These are phyloP conservation scores for Chromis chromis DNA, from an alignment of 2,797 vertebrate species.

Conservation along the genomic window DNA sequence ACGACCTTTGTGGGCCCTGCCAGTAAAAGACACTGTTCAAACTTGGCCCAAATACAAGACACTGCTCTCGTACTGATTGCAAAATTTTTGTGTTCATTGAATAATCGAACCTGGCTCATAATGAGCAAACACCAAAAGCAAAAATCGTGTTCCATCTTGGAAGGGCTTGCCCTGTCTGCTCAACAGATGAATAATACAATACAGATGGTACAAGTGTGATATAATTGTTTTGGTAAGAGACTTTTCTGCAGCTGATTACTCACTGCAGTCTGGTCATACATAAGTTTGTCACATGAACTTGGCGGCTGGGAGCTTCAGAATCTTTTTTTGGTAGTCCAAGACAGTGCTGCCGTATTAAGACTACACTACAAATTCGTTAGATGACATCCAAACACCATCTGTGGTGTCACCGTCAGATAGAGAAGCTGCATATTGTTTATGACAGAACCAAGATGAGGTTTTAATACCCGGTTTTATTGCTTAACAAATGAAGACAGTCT, in stretches of 20 bases:
- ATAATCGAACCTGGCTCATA: conserved; percentile 66
- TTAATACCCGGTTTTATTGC: conserved; percentile 82
- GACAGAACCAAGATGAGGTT: conserved; percentile 77
- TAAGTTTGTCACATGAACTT: conserved; percentile 70
- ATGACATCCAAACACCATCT: conserved; percentile 73
- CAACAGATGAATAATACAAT: conserved; percentile 71
- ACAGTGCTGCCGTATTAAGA: conserved; percentile 47
- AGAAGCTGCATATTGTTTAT: conserved; percentile 78
- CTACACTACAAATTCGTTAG: conserved; percentile 56
- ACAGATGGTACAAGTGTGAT: conserved; percentile 57
- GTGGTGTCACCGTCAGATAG: conserved; percentile 62
- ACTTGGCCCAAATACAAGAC: conserved; percentile 50
- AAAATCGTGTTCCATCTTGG: conserved; percentile 32
- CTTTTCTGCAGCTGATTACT: conserved; percentile 60
- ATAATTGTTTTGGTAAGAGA: conserved; percentile 59
- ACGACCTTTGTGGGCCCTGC: conserved; percentile 51
- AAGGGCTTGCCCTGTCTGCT: conserved; percentile 48
- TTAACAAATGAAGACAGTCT: conserved; percentile 82
- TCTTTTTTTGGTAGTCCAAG: conserved; percentile 53
- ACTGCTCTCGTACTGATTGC: conserved; percentile 52
- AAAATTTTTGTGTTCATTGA: conserved; percentile 71
- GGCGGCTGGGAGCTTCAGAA: conserved; percentile 50
- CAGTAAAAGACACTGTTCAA: conserved; percentile 40
- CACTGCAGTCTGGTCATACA: conserved; percentile 63
- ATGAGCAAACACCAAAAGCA: conserved; percentile 45